Base-by-base conservation (phyloP, 2,888 invertebrate genomes). In the Leptopilina drosophilae region DNA sequence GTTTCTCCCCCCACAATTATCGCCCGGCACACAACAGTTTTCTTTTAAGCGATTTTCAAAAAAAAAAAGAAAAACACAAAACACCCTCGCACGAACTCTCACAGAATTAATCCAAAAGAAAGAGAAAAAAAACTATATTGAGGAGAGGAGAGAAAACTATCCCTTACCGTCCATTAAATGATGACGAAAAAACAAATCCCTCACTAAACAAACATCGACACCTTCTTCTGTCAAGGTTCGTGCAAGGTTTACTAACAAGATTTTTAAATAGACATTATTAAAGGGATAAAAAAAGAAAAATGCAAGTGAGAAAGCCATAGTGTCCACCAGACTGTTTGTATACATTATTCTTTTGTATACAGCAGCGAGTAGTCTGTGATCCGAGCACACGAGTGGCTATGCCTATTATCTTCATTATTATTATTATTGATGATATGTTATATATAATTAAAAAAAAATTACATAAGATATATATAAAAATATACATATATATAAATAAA, bases 301-400 rank as follows among this genome's bases (percentile, higher is more conserved):
- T 80, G 77, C 81, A 84, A 82, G 84, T 85, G 85, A 83, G 77
- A 82, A 88, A 91, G 91, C 91, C 91, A 91, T 90, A 88, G 91
- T 91, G 90, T 90, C 90, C 90, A 89, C 85, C 90, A 88, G 90
- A 91, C 89, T 90, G 90, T 90, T 86, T 88, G 90, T 90, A 49
- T 49, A 49, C 42, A 89, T 87, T 82, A 80, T 81, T 33, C 33
- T 33, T 33, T 33, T 81, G 33, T 84, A 89, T 88, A 89, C 91
- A 87, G 85, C 90, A 91, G 90, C 88, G 87, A 91, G 90, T 90
- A 91, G 91, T 91, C 91, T 91, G 91, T 91, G 91, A 91, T 91
- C 89, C 87, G 90, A 90, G 89, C 90, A 90, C 89, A 90, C 90
- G 88, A 87, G 90, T 91, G 91, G 91, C 91, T 90, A 91, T 89